These are phyloP conservation scores for Boleophthalmus pectinirostris DNA, from an alignment of 2,113 vertebrate species.

Conservation along the genomic window DNA sequence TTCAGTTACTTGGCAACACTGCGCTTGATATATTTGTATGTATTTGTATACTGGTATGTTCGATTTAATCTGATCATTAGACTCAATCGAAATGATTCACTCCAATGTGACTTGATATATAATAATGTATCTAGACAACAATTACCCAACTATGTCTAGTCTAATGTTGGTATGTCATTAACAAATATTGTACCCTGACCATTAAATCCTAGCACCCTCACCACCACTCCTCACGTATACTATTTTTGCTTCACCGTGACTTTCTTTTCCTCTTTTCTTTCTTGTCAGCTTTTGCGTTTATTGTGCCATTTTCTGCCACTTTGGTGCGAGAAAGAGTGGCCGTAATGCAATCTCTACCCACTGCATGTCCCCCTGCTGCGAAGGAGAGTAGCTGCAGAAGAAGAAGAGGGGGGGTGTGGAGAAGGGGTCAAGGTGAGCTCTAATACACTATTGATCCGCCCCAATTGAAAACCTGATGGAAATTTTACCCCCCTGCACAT, in stretches of 20 bases:
- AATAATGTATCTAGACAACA: not conserved
- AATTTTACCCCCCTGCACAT: slow-evolving; percentile 78
- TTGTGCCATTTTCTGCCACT: slow-evolving; percentile 85
- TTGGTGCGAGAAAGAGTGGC: slow-evolving; percentile 75
- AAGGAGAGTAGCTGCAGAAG: slow-evolving; percentile 77
- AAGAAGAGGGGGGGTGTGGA: slow-evolving; percentile 65
- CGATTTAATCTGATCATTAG: too few relatives aligned
- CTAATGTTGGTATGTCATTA: not conserved
- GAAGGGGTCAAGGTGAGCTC: slow-evolving; percentile 85
- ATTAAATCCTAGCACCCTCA: slow-evolving; percentile 13
- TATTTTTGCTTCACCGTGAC: slow-evolving; percentile 54
- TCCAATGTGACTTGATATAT: not conserved
- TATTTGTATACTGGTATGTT: too few relatives aligned
- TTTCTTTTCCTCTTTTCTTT: slow-evolving; percentile 64
- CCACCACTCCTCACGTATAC: slow-evolving; percentile 40
- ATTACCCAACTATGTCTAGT: not conserved
- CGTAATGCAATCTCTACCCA: slow-evolving; percentile 79
- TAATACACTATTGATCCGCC: slow-evolving; percentile 86
- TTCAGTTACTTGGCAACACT: too few relatives aligned
- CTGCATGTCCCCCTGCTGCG: slow-evolving; percentile 77
- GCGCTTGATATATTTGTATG: too few relatives aligned
- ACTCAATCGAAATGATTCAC: too few relatives aligned
- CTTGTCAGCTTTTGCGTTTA: slow-evolving; percentile 67
- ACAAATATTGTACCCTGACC: not conserved
- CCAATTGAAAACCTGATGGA: slow-evolving; percentile 88